Evolutionary conservation across 2,888 invertebrate species (phyloP).

Genomic region (Ectemnius cavifrons): DNA sequence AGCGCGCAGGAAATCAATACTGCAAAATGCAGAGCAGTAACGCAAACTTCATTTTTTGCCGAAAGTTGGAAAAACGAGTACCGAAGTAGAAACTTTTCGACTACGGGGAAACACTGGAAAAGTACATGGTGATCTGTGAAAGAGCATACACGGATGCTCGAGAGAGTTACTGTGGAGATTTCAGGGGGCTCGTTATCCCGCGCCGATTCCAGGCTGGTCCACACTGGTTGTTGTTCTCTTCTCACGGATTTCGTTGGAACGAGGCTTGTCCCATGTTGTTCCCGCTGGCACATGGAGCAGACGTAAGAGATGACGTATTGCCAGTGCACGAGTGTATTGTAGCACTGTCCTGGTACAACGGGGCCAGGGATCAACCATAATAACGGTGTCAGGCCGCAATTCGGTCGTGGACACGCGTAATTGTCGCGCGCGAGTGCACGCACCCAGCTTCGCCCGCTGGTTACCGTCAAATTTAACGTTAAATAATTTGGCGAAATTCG

Average conservation of each 20-base stretch:
- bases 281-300: slow-evolving; percentile 60
- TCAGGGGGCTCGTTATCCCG: not conserved
- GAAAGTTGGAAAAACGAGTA: too few species aligned
- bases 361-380: slow-evolving; percentile 53
- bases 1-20: too few species aligned
- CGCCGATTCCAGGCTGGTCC: slow-evolving; percentile 31
- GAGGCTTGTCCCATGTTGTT: slow-evolving; percentile 10
- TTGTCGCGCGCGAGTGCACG: slow-evolving; percentile 30
- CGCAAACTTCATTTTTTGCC: too few species aligned
- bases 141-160: too few species aligned
- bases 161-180: too few species aligned
- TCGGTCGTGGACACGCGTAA: slow-evolving; percentile 43
- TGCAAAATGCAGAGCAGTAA: too few species aligned
- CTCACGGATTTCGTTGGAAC: slow-evolving; percentile 35
- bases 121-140: too few species aligned
- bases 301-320: slow-evolving; percentile 66
- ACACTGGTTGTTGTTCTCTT: slow-evolving; percentile 47
- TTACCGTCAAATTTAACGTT: not conserved
- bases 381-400: slow-evolving; percentile 59
- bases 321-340: slow-evolving; percentile 53
- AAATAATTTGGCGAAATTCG: not conserved
- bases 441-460: not conserved
- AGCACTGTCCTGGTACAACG: slow-evolving; percentile 53
- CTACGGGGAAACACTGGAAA: too few species aligned
- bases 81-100: too few species aligned